phyloP scores from a whole-genome alignment of 2,797 vertebrate species.

The Siniperca undulata region DNA sequence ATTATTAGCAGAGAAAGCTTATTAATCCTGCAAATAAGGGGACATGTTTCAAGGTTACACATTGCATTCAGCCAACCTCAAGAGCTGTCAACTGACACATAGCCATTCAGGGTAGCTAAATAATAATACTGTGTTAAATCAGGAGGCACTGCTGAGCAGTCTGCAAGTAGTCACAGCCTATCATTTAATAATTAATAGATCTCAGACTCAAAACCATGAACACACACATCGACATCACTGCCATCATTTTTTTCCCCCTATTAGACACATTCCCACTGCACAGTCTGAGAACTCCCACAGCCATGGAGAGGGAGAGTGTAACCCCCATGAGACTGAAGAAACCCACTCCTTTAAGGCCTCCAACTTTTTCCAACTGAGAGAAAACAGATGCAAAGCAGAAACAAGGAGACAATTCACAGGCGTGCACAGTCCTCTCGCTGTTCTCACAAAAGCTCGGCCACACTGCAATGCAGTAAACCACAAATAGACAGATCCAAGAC shows the following conservation, averaged over 20 bases:
- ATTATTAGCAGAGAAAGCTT: constrained; percentile 54
- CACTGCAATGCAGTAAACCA: constrained; percentile 75
- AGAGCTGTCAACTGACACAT: constrained; percentile 68
- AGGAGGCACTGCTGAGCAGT: constrained; percentile 67
- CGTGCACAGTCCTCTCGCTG: constrained; percentile 51
- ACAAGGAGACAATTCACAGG: constrained; percentile 76
- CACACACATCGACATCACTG: constrained; percentile 65
- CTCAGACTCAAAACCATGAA: constrained; percentile 63
- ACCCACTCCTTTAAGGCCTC: constrained; percentile 76
- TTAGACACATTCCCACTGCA: constrained; percentile 78
- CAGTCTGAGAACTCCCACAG: constrained; percentile 83
- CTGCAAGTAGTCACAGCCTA: constrained; percentile 68
- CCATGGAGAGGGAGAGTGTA: constrained; percentile 67
- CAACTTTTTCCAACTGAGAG: constrained; percentile 81
- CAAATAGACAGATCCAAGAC: constrained; percentile 62
- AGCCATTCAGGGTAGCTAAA: constrained; percentile 71
- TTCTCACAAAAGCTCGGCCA: constrained; percentile 63
- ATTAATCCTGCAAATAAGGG: constrained; percentile 71
- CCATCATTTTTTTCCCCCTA: constrained; percentile 52
- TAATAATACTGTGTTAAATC: constrained; percentile 76
- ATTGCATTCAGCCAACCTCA: constrained; percentile 57
- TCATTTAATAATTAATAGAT: constrained; percentile 86
- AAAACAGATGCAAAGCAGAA: constrained; percentile 81
- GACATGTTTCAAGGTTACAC: constrained; percentile 74
- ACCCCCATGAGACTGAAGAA: constrained; percentile 74